Base-by-base conservation (phyloP, 2,113 vertebrate species). In the Vicugna pacos region DNA sequence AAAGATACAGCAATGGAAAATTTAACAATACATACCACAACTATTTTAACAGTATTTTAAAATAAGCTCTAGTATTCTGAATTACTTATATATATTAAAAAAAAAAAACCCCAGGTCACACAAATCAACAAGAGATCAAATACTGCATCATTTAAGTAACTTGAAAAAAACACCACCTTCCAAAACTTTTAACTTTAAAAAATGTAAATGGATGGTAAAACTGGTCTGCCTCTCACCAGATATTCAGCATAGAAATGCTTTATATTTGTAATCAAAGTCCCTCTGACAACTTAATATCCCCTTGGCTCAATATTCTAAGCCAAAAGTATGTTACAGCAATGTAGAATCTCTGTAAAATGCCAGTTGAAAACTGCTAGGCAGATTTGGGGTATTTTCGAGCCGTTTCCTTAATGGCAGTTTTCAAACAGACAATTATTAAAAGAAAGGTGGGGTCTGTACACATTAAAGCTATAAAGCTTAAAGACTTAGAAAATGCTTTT, bases 11-110 rank as follows among this genome's bases (percentile, higher is more conserved):
- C 58, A 77, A 58, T 58, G 38, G 60, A 72, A 19, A 92, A 76
- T 54, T 92, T 72, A 95, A 93, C 19, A 82, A 17, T 82, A 73
- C 9, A 93, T 12, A 85, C 3, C 38, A 77, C 0, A 84, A 65
- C 46, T 75, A 73, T 86, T 77, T 83, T 42, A 97, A 70, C 16
- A 70, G 14, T 56, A 92, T 73, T 92, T 94, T 70, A 72, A 94
- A 93, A 96, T 56, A 87, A 83, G 17, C 35, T 92, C 80, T 90
- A 83, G 50, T 90, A 60, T 54, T 81, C 82, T 89, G n/a, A 92
- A 93, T 88, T 93, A 96, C 19, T 35, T 76, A 81, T 35, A 35
- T 46, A 75, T 73, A 73, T 46, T 2, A 84, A 58, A 92, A 65
- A 81, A 91, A 91, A 89, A 62, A n/a, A 58, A 22, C 19, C 24